Evolutionary conservation across 1,140 invertebrate genomes (phyloP).

Genomic region (Orius insidiosus): DNA sequence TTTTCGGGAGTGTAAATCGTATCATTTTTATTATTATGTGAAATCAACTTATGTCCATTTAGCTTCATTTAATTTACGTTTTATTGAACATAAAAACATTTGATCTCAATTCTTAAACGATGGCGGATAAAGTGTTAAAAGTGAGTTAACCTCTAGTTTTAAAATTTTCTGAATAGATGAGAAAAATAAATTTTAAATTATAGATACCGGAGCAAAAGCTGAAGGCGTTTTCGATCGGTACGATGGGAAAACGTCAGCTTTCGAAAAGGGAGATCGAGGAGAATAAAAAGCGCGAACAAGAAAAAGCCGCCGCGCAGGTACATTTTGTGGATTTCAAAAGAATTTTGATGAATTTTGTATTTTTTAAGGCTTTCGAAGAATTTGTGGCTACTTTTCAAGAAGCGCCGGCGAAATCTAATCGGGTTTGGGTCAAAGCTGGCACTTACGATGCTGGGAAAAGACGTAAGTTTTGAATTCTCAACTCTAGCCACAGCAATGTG

Average conservation of each 20-base stretch:
- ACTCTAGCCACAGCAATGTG: too few relatives aligned
- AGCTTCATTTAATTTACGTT: too few relatives aligned
- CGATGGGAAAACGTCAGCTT: conserved; percentile 59
- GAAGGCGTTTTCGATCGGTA: conserved; percentile 65
- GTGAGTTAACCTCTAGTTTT: conserved; percentile 10
- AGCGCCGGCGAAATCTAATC: conserved; percentile 49
- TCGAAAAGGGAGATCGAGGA: conserved; percentile 81
- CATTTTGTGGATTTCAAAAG: neutral
- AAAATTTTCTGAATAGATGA: neutral
- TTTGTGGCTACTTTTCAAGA: conserved; percentile 96
- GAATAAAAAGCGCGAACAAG: conserved; percentile 71
- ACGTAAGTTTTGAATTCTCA: too few relatives aligned
- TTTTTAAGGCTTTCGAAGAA: conserved; percentile 71
- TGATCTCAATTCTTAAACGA: too few relatives aligned
- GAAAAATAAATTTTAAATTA: conserved; percentile 14
- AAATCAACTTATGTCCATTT: too few relatives aligned
- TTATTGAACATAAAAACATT: too few relatives aligned
- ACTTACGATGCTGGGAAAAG: conserved; percentile 87
- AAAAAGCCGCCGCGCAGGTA: conserved; percentile 63
- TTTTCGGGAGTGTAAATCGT: too few relatives aligned
- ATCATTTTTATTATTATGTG: too few relatives aligned
- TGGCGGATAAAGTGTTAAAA: conserved; percentile 25
- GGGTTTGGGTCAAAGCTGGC: conserved; percentile 93
- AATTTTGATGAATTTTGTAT: neutral
- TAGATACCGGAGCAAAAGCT: conserved; percentile 56